Conservation (phyloP, 2,888 invertebrate species). For the Epistrophe grossulariae region DNA sequence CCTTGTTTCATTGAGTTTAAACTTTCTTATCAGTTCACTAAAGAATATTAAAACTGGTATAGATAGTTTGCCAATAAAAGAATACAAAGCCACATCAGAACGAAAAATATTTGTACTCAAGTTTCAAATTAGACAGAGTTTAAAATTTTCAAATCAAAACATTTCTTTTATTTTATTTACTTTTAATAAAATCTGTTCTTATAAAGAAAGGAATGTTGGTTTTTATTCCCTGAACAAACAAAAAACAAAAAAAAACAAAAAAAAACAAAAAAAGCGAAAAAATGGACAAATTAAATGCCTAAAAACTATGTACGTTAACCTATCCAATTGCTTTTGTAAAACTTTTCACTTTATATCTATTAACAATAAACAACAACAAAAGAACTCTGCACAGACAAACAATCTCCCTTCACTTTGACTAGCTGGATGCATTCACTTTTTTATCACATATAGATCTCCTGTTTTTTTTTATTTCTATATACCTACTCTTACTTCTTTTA, state of each 20-base stretch:
- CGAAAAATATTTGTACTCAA: too few species aligned
- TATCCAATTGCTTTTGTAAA: constrained; percentile 55
- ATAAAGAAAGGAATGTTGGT: constrained; percentile 30
- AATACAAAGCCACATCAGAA: too few species aligned
- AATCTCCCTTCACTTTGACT: constrained; percentile 11
- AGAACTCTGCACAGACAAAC: background rate
- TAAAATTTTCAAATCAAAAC: background rate
- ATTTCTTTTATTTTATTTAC: background rate
- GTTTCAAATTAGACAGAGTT: background rate
- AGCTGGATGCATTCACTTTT: constrained; percentile 26
- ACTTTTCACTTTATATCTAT: constrained; percentile 61
- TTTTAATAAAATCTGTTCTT: background rate
- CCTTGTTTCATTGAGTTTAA: too few species aligned
- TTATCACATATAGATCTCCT: constrained; percentile 11
- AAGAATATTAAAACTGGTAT: too few species aligned
- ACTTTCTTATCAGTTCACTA: too few species aligned
- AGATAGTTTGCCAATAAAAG: too few species aligned
- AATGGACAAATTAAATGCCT: background rate
- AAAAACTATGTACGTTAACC: constrained; percentile 31
- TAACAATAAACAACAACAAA: background rate
- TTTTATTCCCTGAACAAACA: background rate
- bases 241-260: background rate
- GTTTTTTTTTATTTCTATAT: background rate
- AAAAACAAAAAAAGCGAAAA: background rate
- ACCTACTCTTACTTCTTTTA: background rate